Percentiles rank a stretch among this genome's conserved stretches.
Conservation (phyloP, 2,113 vertebrate genomes). For the Turdus rufiventris region DNA sequence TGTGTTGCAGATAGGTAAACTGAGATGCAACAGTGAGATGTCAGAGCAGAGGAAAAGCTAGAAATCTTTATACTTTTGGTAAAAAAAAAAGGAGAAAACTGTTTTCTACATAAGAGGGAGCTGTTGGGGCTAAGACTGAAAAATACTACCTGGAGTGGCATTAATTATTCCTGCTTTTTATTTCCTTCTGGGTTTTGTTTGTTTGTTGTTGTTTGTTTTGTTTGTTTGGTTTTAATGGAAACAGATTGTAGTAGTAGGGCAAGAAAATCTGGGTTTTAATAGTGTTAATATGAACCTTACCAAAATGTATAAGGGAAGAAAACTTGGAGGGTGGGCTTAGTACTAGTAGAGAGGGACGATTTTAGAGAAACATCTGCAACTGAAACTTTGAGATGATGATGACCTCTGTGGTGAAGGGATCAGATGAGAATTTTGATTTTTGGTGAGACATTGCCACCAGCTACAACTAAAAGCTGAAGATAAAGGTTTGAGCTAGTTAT, state of each 20-base stretch:
- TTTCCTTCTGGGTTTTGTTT: too few relatives aligned
- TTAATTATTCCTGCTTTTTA: neutral
- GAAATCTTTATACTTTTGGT: neutral
- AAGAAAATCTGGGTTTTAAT: neutral
- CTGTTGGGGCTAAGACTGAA: neutral
- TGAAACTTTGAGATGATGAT: neutral
- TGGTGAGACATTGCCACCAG: neutral
- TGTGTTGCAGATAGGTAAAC: neutral
- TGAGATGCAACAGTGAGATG: neutral
- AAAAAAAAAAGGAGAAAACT: neutral
- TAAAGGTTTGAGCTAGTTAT: neutral
- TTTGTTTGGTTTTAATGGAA: neutral
- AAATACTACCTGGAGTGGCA: neutral
- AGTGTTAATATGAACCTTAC: neutral
- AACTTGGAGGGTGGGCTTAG: neutral
- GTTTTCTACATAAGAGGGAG: neutral
- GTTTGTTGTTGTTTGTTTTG: too few relatives aligned
- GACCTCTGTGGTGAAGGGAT: neutral
- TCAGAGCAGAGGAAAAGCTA: neutral
- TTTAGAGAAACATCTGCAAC: neutral
- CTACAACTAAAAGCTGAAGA: neutral
- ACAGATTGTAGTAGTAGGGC: neutral
- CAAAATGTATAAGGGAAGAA: neutral
- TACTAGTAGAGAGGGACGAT: neutral
- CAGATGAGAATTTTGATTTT: neutral